Base-by-base conservation (phyloP, 2,888 invertebrate genomes). In the Leistus spinibarbis region DNA sequence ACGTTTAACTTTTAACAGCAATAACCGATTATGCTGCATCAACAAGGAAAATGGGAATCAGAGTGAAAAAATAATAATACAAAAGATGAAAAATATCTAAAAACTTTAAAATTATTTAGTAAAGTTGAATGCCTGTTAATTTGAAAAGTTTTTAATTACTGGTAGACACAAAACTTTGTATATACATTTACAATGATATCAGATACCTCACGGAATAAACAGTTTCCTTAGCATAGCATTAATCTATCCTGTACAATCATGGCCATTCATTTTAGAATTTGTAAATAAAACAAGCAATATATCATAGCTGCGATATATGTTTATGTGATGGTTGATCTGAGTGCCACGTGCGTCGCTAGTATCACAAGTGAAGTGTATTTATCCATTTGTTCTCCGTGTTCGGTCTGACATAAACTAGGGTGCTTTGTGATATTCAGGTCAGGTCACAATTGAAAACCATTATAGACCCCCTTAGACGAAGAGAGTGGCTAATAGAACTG, bases 91-190 rank as follows among this genome's bases (percentile, higher is more conserved):
- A 40, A 40, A 40, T 20, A 60, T 17, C 4, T 17, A 10, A 19
- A 19, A 60, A 60, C 22, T 60, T 60, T 19, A 17, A 72, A 72
- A 72, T 65, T 72, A 72, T 72, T 72, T 65, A 65, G 56, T 65
- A 72, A 65, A 65, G 66, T 72, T 72, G 57, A 65, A 64, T 72
- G 65, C 66, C 65, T 65, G 72, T 65, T 72, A 72, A 72, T 72
- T 65, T 72, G 64, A 65, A 72, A 72, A 72, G 72, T 72, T 72
- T 24, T 72, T 72, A 72, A 72, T 72, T 72, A 66, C 19, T 65
- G 1, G 4, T 40, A 7, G 40, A 40, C 40, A 40, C 66, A 56
- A 65, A 65, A 72, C 64, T 72, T 72, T 66, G 24, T 72, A 65
- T 71, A 65, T 71, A 71, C 71, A 65, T 72, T 63, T 24, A 70